Evolutionary conservation across 1,140 invertebrate species (phyloP).

Genomic region (Anastatus disparis): DNA sequence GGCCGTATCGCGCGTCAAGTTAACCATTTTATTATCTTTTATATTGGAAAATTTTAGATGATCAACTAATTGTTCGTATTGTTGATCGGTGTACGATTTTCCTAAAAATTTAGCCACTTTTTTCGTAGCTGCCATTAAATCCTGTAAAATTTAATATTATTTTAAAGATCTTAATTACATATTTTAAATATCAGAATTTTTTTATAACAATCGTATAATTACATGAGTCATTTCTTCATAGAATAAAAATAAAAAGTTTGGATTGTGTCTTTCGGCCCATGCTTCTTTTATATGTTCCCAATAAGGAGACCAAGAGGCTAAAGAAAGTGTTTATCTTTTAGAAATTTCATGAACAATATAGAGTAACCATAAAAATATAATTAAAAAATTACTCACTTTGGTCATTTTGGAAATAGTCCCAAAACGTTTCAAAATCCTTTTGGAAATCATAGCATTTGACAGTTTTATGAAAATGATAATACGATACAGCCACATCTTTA

Average conservation of each 20-base stretch:
- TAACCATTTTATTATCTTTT: slow-evolving; percentile 77
- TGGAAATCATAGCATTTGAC: slow-evolving; percentile 77
- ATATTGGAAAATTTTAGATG: slow-evolving; percentile 81
- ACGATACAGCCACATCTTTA: slow-evolving; percentile 85
- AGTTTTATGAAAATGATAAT: slow-evolving; percentile 80
- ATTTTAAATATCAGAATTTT: background rate
- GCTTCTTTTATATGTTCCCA: slow-evolving; percentile 83
- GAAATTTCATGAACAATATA: too few species aligned
- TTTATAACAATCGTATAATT: slow-evolving; percentile 46
- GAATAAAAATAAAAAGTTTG: slow-evolving; percentile 80
- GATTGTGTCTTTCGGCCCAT: slow-evolving; percentile 72
- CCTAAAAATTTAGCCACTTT: slow-evolving; percentile 72
- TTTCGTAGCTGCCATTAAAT: slow-evolving; percentile 67
- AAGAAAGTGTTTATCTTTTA: slow-evolving; percentile 48
- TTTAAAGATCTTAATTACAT: background rate
- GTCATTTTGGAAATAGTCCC: slow-evolving; percentile 78
- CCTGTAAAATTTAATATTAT: slow-evolving; percentile 53
- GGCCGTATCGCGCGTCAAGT: slow-evolving; percentile 68
- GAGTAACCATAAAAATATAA: too few species aligned
- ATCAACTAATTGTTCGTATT: slow-evolving; percentile 69
- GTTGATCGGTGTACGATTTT: slow-evolving; percentile 66
- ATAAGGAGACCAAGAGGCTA: slow-evolving; percentile 78
- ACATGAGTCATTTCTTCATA: slow-evolving; percentile 83
- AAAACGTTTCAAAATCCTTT: slow-evolving; percentile 80
- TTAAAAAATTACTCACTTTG: too few species aligned